These are phyloP conservation scores for Alloscopus bannaensis DNA, from an alignment of 2,888 invertebrate genomes.

Conservation along the genomic window DNA sequence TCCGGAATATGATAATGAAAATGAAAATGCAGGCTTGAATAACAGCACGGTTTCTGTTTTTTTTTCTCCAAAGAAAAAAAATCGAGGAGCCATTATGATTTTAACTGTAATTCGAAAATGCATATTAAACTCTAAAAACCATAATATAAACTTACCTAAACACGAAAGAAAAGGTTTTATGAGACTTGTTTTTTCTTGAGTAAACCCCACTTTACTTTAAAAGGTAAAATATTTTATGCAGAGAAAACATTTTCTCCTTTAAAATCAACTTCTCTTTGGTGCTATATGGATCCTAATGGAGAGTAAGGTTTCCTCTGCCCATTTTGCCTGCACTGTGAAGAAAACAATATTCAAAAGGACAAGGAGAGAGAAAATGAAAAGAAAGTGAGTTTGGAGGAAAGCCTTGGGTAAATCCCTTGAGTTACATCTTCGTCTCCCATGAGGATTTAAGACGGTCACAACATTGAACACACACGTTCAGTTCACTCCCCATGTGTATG, in stretches of 20 bases:
- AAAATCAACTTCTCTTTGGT: neutral
- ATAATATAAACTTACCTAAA: neutral
- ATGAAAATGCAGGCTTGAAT: no score
- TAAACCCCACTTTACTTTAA: neutral
- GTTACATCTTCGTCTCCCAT: slow-evolving; percentile 13
- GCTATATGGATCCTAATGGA: no score
- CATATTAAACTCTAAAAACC: no score
- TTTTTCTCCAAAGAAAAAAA: no score
- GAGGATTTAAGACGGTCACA: slow-evolving; percentile 26
- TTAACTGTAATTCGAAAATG: no score
- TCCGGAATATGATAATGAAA: neutral
- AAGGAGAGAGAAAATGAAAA: slow-evolving; percentile 14
- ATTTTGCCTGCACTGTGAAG: no score
- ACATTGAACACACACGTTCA: neutral
- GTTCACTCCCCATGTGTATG: neutral
- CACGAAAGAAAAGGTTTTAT: no score
- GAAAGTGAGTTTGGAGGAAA: slow-evolving; percentile 7
- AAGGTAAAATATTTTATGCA: neutral
- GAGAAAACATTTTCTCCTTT: neutral
- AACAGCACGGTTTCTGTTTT: no score
- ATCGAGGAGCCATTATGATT: no score
- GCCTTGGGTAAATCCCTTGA: slow-evolving; percentile 8
- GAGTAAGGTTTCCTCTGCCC: no score
- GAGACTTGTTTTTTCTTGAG: neutral
- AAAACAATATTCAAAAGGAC: neutral